A percentile compares a stretch with the other conserved stretches of the same genome.
Evolutionary conservation across 1,140 invertebrate species (phyloP).

Genomic region (Augochlora pura): DNA sequence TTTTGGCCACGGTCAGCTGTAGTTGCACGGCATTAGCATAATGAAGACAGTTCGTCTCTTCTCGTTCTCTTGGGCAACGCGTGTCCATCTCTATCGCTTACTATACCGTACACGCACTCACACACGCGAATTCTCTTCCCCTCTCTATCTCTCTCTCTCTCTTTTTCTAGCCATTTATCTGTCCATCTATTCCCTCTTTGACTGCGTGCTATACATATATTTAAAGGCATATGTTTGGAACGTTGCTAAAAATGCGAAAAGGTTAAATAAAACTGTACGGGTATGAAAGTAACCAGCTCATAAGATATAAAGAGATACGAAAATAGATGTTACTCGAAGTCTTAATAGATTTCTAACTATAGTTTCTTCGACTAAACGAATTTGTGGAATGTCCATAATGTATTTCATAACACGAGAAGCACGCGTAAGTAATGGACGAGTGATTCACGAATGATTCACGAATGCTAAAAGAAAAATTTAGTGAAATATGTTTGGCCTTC

Average conservation of each 20-base stretch:
- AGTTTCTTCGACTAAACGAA: too few species aligned
- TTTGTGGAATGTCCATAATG: too few species aligned
- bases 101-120: neutral
- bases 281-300: too few species aligned
- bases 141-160: slow-evolving; percentile 11
- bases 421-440: too few species aligned
- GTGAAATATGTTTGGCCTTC: too few species aligned
- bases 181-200: slow-evolving; percentile 8
- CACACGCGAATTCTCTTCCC: neutral
- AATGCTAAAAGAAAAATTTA: too few species aligned
- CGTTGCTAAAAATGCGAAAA: neutral
- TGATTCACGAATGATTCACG: too few species aligned
- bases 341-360: too few species aligned
- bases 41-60: slow-evolving; percentile 71
- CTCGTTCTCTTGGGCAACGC: slow-evolving; percentile 40
- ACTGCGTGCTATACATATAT: neutral
- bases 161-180: slow-evolving; percentile 13
- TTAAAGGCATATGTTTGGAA: neutral
- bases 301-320: too few species aligned
- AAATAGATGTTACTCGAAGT: too few species aligned
- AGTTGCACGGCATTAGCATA: slow-evolving; percentile 75
- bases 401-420: too few species aligned
- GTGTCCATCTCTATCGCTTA: slow-evolving; percentile 40
- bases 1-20: slow-evolving; percentile 74
- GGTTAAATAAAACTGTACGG: neutral